Evolutionary conservation across 2,797 vertebrate genomes (phyloP).

Genomic region (Limosa lapponica): DNA sequence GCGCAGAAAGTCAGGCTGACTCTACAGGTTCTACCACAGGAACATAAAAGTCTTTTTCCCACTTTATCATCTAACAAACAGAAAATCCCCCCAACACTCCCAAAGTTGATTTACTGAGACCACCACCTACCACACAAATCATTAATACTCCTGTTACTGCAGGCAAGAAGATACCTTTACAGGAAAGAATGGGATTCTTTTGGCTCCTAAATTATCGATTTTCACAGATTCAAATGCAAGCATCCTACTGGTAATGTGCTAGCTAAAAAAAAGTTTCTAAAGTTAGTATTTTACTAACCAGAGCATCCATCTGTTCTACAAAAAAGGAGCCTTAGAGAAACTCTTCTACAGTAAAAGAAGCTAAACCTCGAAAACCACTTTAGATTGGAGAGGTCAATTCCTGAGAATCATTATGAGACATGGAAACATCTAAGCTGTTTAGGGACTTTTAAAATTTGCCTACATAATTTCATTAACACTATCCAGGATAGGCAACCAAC

Average conservation of each 20-base stretch:
- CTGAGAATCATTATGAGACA: not conserved
- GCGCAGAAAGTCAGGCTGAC: conserved; percentile 7
- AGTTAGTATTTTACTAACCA: not conserved
- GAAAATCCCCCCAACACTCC: not conserved
- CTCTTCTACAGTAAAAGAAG: not conserved
- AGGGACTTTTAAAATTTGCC: not conserved
- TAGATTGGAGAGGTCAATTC: not conserved
- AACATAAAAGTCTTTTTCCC: not conserved
- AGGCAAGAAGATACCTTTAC: not conserved
- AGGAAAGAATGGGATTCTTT: not conserved
- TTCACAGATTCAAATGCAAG: not conserved
- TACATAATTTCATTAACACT: not conserved
- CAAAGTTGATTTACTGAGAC: not conserved
- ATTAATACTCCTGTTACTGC: not conserved
- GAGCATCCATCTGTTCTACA: not conserved
- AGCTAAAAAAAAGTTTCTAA: not conserved
- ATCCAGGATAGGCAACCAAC: not conserved
- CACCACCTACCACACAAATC: not conserved
- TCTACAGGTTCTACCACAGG: conserved; percentile 21
- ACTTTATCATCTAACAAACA: not conserved
- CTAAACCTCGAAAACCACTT: not conserved
- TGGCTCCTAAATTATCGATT: not conserved
- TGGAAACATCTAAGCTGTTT: not conserved
- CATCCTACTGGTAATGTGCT: not conserved
- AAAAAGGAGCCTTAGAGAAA: not conserved